Evolutionary conservation across 2,113 vertebrate genomes (phyloP), one percentile per base, ranked within the genome.

Genomic region (Dermatemys mawii): DNA sequence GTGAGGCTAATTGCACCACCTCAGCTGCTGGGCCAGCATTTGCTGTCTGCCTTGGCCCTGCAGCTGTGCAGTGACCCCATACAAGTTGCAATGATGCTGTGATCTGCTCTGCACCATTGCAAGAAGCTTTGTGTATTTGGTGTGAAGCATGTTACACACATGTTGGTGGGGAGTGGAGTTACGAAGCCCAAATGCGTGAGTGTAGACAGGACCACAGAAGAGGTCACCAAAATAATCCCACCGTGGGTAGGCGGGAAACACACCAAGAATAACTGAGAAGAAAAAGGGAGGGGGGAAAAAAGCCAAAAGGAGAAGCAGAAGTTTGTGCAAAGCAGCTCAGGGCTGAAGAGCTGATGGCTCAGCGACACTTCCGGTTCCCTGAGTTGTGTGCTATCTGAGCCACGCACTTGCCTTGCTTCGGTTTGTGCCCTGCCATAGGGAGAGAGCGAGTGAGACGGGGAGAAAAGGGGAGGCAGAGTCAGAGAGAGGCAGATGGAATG

Each of bases 231-330:
- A 50, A 44, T 46, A 53, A 24, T 27, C n/a, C 17, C 51, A 2
- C 8, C 49, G 75, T 84, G 83, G 29, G 85, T 19, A 22, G 75
- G 76, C 44, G 81, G 63, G 50, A 22, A 6, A 50, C 32, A 46
- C 26, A n/a, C 70, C 60, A 51, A 93, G 82, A 92, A 81, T 94
- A 90, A 63, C 8, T 22, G 86, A 81, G 92, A 17, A 19, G 22
- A 32, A 17, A 44, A 27, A 82, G 90, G 81, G 38, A 82, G n/a
- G 55, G 95, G n/a, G 53, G 89, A 78, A 94, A 80, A 85, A 70
- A 79, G 67, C 12, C 87, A 92, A 98, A 98, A 97, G 81, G 95
- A 97, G 96, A 98, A 98, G 97, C 96, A 97, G 97, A 98, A 98
- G 97, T 97, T 70, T 91, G 94, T 95, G 96, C 96, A 96, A 95